phyloP scores from a whole-genome alignment of 2,113 vertebrate species.

The Melospiza melodia region DNA sequence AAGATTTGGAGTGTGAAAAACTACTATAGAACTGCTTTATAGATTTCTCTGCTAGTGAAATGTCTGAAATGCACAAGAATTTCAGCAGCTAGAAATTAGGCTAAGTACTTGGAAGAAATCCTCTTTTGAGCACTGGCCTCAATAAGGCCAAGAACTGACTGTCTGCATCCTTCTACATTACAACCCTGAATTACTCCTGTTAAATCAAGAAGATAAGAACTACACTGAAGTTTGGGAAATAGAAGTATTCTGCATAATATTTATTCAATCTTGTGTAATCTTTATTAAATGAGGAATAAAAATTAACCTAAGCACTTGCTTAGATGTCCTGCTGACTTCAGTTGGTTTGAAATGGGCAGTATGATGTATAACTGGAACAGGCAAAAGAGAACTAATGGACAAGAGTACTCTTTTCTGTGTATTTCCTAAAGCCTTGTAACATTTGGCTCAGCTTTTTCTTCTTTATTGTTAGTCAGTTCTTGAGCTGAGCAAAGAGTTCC shows the following conservation, averaged over 20 bases:
- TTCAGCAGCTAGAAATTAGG: background rate
- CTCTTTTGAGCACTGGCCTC: background rate
- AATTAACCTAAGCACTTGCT: background rate
- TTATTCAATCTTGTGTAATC: background rate
- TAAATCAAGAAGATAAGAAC: background rate
- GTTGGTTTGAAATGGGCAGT: background rate
- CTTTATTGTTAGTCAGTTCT: background rate
- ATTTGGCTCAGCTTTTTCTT: background rate
- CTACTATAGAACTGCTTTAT: background rate
- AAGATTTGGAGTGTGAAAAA: background rate
- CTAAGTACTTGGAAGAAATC: background rate
- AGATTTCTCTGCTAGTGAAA: background rate
- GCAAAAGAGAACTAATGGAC: background rate
- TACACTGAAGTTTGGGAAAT: background rate
- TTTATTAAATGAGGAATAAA: background rate
- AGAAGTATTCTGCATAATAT: background rate
- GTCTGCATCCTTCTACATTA: background rate
- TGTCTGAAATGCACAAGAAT: background rate
- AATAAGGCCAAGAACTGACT: background rate
- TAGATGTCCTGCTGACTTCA: background rate
- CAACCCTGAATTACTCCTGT: background rate
- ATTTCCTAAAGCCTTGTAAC: fast-evolving
- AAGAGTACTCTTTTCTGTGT: fast-evolving
- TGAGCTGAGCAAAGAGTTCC: background rate
- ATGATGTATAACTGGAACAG: background rate